These are phyloP conservation scores for Phalacrocorax carbo DNA, from an alignment of 2,113 vertebrate species.

Conservation along the genomic window DNA sequence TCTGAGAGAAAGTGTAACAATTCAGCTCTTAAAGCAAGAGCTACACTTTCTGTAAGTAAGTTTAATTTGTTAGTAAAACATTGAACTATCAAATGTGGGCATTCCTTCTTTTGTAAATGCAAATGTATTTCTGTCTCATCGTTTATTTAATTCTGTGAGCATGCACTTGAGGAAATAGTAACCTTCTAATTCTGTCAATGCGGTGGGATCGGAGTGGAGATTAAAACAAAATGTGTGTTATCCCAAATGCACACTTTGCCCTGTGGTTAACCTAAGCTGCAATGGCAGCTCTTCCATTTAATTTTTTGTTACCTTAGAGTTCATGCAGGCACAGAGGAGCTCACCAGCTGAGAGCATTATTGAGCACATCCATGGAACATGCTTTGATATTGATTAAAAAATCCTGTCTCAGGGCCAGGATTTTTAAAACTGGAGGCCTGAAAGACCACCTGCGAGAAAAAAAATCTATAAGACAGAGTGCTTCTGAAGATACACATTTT, in stretches of 20 bases:
- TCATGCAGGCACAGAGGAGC: neutral
- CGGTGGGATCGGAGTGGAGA: neutral
- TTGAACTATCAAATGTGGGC: fast-evolving
- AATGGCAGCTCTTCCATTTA: neutral
- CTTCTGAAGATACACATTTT: neutral
- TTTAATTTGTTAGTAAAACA: neutral
- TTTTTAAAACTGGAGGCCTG: neutral
- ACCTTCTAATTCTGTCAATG: neutral
- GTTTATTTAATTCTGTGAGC: neutral
- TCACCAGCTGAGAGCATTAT: neutral
- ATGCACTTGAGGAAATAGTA: neutral
- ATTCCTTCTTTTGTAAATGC: neutral
- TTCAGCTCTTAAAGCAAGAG: neutral
- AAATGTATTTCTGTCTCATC: neutral
- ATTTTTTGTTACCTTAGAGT: neutral
- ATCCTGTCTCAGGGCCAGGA: neutral
- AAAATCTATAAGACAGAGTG: neutral
- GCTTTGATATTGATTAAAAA: neutral
- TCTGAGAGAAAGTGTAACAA: neutral
- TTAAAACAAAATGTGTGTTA: fast-evolving
- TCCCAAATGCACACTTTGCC: neutral
- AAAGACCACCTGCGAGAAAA: neutral
- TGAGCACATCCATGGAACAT: neutral
- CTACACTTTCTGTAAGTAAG: neutral
- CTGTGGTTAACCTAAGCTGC: neutral